Percentiles rank a stretch among this genome's conserved stretches.
These are phyloP conservation scores for Oostethus manadensis DNA, from an alignment of 2,113 vertebrate genomes.

Conservation along the genomic window DNA sequence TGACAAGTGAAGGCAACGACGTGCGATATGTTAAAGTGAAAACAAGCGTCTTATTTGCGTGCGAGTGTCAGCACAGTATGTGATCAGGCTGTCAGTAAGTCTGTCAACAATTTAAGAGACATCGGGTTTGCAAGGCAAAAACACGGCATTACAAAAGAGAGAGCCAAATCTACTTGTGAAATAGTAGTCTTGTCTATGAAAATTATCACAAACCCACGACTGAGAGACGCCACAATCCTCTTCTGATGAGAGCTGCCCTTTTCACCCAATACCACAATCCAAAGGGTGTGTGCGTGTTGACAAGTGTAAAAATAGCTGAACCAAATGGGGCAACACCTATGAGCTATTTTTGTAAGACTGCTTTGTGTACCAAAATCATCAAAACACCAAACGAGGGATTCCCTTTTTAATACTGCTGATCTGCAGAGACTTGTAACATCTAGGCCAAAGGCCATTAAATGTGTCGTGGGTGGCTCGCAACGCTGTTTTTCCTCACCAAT, in stretches of 20 bases:
- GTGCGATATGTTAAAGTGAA: neutral
- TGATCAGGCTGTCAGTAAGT: neutral
- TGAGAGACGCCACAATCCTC: neutral
- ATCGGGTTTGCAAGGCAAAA: neutral
- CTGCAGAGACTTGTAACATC: neutral
- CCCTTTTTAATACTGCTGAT: slow-evolving; percentile 7
- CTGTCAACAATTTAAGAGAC: neutral
- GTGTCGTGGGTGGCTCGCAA: neutral
- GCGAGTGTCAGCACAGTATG: neutral
- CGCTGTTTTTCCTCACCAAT: neutral
- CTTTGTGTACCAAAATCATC: slow-evolving; percentile 3
- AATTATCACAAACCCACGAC: neutral
- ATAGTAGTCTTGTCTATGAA: too few relatives aligned
- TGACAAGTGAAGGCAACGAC: neutral
- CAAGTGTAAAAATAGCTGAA: slow-evolving; percentile 1
- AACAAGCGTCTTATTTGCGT: neutral
- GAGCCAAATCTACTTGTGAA: too few relatives aligned
- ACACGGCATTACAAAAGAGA: neutral
- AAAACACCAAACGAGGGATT: slow-evolving; percentile 8
- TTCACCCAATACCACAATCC: slow-evolving; percentile 4
- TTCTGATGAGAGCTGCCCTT: neutral
- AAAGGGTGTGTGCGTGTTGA: slow-evolving; percentile 3
- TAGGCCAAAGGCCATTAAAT: neutral
- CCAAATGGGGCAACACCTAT: neutral
- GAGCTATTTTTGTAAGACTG: neutral